A percentile compares a stretch with the other conserved stretches of the same genome.
Evolutionary conservation across 2,888 invertebrate genomes (phyloP).

Genomic region (Rhodophaea formosa): DNA sequence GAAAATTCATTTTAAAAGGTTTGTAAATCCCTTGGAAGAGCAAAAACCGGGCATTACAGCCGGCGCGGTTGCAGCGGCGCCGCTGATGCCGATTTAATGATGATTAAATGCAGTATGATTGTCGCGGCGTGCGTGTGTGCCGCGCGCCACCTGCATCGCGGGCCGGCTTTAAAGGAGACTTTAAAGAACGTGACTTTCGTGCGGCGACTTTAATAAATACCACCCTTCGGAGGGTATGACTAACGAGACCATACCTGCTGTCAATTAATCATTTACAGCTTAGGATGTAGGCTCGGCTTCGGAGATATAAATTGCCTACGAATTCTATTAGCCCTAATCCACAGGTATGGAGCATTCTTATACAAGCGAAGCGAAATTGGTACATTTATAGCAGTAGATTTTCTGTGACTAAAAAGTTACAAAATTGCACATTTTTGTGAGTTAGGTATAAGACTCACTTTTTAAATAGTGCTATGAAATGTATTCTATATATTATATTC

Average conservation of each 20-base stretch:
- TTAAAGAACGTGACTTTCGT: slow-evolving; percentile 28
- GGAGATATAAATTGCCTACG: not conserved
- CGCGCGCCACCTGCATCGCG: slow-evolving; percentile 29
- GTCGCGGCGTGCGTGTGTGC: slow-evolving; percentile 56
- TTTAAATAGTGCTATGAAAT: no score
- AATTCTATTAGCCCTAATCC: no score
- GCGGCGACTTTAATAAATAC: slow-evolving; percentile 19
- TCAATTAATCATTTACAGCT: slow-evolving; percentile 13
- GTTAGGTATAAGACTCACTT: no score
- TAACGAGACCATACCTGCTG: slow-evolving; percentile 2
- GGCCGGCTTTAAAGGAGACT: slow-evolving; percentile 32
- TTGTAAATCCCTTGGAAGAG: slow-evolving; percentile 42
- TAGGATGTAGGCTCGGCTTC: not conserved
- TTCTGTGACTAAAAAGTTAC: no score
- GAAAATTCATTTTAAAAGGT: slow-evolving; percentile 45
- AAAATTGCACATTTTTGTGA: no score
- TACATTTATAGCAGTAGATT: no score
- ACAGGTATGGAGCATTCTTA: no score
- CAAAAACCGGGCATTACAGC: slow-evolving; percentile 66
- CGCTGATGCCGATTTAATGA: slow-evolving; percentile 77
- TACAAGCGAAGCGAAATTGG: no score
- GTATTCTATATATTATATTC: no score
- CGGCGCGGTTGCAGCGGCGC: slow-evolving; percentile 58
- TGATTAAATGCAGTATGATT: slow-evolving; percentile 78
- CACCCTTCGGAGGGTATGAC: not conserved